These are phyloP conservation scores for Dicrurus megarhynchus DNA, from an alignment of 2,113 vertebrate genomes.

Conservation along the genomic window DNA sequence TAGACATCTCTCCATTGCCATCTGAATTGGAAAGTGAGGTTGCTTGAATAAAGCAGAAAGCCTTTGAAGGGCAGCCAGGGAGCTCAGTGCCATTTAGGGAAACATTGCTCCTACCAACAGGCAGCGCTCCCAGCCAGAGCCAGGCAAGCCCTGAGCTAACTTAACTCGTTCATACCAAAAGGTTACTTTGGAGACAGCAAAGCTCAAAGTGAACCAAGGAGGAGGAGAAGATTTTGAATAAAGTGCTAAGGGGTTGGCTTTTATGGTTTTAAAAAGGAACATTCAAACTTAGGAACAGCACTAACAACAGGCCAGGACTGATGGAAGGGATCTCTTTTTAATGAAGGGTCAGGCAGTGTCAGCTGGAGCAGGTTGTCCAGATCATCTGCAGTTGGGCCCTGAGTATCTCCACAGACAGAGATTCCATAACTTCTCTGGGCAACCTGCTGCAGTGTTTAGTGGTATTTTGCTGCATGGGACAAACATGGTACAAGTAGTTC, in stretches of 20 bases:
- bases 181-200: not conserved
- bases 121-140: not conserved
- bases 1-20: not conserved
- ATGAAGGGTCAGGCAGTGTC: not conserved
- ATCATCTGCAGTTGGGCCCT: not conserved
- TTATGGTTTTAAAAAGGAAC: not conserved
- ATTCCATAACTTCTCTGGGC: not conserved
- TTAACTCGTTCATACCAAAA: constrained; percentile 40
- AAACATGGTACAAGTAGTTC: not conserved
- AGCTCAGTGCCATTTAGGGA: constrained; percentile 55
- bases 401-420: not conserved
- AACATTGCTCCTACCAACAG: not conserved
- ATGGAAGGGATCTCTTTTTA: not conserved
- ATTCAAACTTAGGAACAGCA: not conserved
- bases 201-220: not conserved
- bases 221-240: not conserved
- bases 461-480: not conserved
- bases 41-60: not conserved
- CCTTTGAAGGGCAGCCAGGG: constrained; percentile 1
- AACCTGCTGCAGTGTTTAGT: not conserved
- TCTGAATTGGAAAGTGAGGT: not conserved
- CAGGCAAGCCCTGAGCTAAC: not conserved
- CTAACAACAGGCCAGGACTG: not conserved
- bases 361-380: not conserved
- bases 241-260: not conserved